Evolutionary conservation across 2,113 vertebrate genomes (phyloP), one percentile per base, ranked within the genome.

Genomic region (Tonatia bakeri): DNA sequence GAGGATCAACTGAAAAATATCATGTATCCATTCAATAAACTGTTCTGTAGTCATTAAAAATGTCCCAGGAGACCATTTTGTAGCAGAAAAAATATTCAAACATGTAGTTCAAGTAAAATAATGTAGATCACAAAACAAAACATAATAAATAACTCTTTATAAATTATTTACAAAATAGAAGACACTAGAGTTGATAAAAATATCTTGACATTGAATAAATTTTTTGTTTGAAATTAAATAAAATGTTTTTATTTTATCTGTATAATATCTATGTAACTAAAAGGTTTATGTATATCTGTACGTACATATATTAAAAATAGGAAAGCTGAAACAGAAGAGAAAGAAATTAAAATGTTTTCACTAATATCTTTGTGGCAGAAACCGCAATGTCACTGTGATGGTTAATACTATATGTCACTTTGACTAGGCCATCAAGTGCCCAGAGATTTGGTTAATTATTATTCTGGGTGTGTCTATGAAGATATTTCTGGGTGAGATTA

Each of bases 391-490:
- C 81, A 87, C n/a, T 88, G 19, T 89, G 75, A 69, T 85, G 33
- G 70, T 69, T 93, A 69, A 87, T 91, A 91, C 76, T 91, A 47
- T 76, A 31, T 82, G 83, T 85, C 84, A 72, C 26, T 4, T 88
- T 94, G 69, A 70, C 38, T 87, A 64, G 38, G 54, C 40, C 40
- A 73, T 50, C 31, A 13, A 47, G 4, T 83, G 13, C 19, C 33
- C 15, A 94, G 52, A 67, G 94, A 67, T 65, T 85, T 94, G 67
- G 16, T 83, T 92, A 90, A 97, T 96, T 45, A 87, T 91, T 89
- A 79, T 52, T 89, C 67, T 86, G 52, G 56, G 59, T 92, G 22
- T 82, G 75, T 81, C 52, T 89, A 17, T 59, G 17, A 77, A 45
- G n/a, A 15, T 52, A 13, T 88, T 87, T 92, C 47, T 56, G 40